Evolutionary conservation across 1,140 invertebrate species (phyloP).

Genomic region (Vanessa tameamea): DNA sequence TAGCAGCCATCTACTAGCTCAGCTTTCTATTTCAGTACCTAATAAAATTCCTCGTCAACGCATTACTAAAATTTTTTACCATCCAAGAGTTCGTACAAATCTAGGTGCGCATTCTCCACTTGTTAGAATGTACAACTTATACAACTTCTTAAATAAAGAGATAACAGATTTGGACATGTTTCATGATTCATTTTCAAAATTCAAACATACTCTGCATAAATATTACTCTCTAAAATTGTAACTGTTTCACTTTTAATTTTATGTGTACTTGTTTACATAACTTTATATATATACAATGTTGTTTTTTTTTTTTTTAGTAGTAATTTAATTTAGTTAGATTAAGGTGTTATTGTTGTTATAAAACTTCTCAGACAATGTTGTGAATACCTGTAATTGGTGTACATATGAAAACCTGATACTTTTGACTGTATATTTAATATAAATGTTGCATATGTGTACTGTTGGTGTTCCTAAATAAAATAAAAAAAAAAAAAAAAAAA

Average conservation of each 20-base stretch:
- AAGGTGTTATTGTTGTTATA: slow-evolving; percentile 1
- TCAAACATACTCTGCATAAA: background rate
- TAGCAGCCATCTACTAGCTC: background rate
- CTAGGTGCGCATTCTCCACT: slow-evolving; percentile 8
- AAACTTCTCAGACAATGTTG: slow-evolving; percentile 10
- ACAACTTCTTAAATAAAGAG: slow-evolving; percentile 2
- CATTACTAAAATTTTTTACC: slow-evolving; percentile 4
- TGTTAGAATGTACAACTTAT: slow-evolving; percentile 14
- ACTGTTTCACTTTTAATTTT: background rate
- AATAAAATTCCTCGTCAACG: slow-evolving; percentile 15
- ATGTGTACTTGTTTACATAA: too few relatives aligned
- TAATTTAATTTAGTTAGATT: background rate
- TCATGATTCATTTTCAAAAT: background rate
- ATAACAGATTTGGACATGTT: background rate
- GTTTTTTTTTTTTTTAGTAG: background rate
- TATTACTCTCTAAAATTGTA: background rate
- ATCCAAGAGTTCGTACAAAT: slow-evolving; percentile 1
- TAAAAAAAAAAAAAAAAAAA: too few relatives aligned
- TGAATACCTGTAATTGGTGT: slow-evolving; percentile 2
- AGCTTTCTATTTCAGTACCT: background rate
- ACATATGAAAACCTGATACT: background rate
- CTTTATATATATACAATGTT: too few relatives aligned
- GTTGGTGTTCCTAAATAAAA: background rate
- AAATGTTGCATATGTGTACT: background rate
- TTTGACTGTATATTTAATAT: background rate